Conservation (phyloP, 64 coral and sea anemone species). For the Actinia tenebrosa region DNA sequence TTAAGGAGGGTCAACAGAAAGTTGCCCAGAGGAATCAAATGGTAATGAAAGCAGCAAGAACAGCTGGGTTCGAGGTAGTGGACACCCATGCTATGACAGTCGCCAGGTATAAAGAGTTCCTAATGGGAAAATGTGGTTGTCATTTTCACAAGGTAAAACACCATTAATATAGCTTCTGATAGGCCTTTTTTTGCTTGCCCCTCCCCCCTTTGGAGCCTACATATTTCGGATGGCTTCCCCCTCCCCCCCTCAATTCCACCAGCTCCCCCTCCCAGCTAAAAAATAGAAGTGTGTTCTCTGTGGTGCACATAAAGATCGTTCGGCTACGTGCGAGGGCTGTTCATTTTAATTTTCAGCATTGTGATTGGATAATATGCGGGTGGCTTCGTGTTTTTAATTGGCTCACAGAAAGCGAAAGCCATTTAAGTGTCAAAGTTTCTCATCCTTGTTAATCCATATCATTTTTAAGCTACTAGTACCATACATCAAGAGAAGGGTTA, state of each 20-base stretch:
- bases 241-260: too few species aligned
- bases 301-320: not conserved
- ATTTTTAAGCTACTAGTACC: not conserved
- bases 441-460: not conserved
- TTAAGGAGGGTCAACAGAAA: conserved; percentile 41
- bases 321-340: not conserved
- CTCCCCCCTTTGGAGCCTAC: too few species aligned
- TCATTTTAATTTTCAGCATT: too few species aligned
- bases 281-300: not conserved
- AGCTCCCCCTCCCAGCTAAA: too few species aligned
- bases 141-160: conserved; percentile 83
- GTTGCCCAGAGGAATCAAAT: conserved; percentile 39
- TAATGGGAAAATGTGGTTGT: conserved; percentile 62
- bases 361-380: too few species aligned
- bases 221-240: too few species aligned
- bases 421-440: not conserved
- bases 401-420: not conserved
- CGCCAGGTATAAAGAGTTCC: conserved; percentile 67
- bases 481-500: not conserved
- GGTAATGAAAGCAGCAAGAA: conserved; percentile 35
- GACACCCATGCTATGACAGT: conserved; percentile 76
- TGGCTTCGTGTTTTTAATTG: too few species aligned
- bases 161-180: not conserved
- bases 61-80: conserved; percentile 56
- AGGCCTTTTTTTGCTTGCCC: not conserved